These are phyloP conservation scores for Idaea aversata DNA, from an alignment of 2,888 invertebrate species.

Conservation along the genomic window DNA sequence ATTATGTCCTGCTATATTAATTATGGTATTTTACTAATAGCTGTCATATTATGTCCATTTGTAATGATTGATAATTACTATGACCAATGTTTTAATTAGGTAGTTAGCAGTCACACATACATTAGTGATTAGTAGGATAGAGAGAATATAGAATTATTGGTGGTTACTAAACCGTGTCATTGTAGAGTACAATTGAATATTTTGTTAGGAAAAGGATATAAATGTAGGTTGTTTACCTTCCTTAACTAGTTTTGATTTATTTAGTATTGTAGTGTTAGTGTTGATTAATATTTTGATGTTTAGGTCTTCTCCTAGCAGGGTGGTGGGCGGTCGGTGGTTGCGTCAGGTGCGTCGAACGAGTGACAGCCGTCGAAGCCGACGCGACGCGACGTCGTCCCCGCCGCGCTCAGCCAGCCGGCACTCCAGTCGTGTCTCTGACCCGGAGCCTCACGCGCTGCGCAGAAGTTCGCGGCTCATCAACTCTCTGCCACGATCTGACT, in stretches of 20 bases:
- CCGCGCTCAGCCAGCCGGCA: constrained; percentile 62
- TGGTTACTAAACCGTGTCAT: neutral
- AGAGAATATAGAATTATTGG: neutral
- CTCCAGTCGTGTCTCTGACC: constrained; percentile 50
- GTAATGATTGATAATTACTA: neutral
- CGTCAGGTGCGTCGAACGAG: constrained; percentile 72
- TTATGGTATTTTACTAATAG: neutral
- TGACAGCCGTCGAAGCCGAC: constrained; percentile 65
- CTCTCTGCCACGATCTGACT: constrained; percentile 71
- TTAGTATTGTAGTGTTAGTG: constrained; percentile 8
- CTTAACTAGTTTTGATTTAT: neutral
- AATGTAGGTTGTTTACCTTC: too few species aligned
- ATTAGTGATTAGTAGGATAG: neutral
- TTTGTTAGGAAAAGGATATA: too few species aligned
- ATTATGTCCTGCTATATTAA: neutral
- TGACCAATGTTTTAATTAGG: neutral
- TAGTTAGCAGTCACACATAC: neutral
- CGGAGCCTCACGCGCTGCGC: constrained; percentile 68
- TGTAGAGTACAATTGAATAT: too few species aligned
- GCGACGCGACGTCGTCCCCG: constrained; percentile 65
- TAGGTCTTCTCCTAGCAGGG: constrained; percentile 81
- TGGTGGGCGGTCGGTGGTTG: constrained; percentile 79
- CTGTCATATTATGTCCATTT: neutral
- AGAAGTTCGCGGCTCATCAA: constrained; percentile 76
- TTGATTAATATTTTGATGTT: constrained; percentile 17